A percentile compares a stretch with the other conserved stretches of the same genome.
Conservation (phyloP, 2,888 invertebrate genomes). For the Hydroisotoma schaefferi region DNA sequence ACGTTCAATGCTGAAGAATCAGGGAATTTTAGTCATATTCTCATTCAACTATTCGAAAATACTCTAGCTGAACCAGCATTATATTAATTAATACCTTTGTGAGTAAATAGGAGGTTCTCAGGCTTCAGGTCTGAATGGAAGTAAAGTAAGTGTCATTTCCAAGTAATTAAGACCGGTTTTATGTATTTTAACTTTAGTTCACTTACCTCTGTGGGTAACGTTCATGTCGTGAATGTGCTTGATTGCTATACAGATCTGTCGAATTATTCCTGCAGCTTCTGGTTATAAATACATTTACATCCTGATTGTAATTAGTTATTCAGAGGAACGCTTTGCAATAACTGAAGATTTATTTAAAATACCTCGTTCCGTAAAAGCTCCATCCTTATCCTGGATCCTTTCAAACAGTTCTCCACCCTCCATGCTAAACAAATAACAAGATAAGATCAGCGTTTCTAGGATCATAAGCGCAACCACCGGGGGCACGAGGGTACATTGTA, state of each 20-base stretch:
- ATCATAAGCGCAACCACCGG: too few relatives aligned
- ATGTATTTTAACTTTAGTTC: too few relatives aligned
- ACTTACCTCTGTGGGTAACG: slow-evolving; percentile 93
- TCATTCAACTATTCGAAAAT: too few relatives aligned
- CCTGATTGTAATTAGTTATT: background rate
- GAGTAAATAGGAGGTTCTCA: slow-evolving; percentile 90
- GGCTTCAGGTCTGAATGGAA: slow-evolving; percentile 99
- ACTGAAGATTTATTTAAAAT: slow-evolving; percentile 32
- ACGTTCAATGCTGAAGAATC: background rate
- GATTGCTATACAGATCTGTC: slow-evolving; percentile 92
- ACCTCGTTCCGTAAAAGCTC: slow-evolving; percentile 93
- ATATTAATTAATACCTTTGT: slow-evolving; percentile 55
- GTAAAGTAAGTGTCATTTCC: too few relatives aligned
- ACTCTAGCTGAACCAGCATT: background rate
- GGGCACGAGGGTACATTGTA: too few relatives aligned
- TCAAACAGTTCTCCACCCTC: slow-evolving; percentile 97
- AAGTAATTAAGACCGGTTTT: too few relatives aligned
- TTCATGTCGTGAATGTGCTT: slow-evolving; percentile 88
- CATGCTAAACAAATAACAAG: slow-evolving; percentile 61
- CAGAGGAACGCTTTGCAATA: background rate
- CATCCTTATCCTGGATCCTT: slow-evolving; percentile 91
- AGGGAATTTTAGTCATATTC: background rate
- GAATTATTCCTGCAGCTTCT: slow-evolving; percentile 94
- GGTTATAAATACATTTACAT: slow-evolving; percentile 28
- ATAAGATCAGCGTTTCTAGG: background rate